These are phyloP conservation scores for Ecdyonurus torrentis DNA, from an alignment of 2,888 invertebrate genomes.

Conservation along the genomic window DNA sequence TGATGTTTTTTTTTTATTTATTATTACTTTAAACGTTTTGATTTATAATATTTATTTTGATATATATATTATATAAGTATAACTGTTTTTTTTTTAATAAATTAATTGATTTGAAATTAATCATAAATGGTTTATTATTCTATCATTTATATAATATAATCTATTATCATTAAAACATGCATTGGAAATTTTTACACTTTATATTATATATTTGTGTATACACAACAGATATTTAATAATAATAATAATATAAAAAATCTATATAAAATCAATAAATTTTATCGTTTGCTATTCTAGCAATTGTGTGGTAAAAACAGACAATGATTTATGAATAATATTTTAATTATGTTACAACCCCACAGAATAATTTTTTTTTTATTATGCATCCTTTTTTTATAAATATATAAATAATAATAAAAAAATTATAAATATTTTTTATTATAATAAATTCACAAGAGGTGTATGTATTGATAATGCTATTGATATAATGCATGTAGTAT, in stretches of 20 bases:
- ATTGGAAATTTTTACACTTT: too few relatives aligned
- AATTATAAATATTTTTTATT: too few relatives aligned
- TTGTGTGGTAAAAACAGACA: background rate
- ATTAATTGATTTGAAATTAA: background rate
- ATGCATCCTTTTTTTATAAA: background rate
- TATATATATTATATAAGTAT: too few relatives aligned
- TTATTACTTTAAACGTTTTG: too few relatives aligned
- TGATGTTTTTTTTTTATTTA: too few relatives aligned
- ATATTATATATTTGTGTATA: background rate
- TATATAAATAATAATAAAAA: too few relatives aligned
- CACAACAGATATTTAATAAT: background rate
- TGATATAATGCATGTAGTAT: too few relatives aligned
- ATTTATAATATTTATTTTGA: too few relatives aligned
- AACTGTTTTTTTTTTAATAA: too few relatives aligned
- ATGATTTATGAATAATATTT: background rate
- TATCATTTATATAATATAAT: background rate
- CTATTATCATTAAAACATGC: background rate
- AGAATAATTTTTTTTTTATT: background rate
- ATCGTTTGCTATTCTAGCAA: background rate
- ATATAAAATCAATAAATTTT: background rate
- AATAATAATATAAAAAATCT: background rate
- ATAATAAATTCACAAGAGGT: too few relatives aligned
- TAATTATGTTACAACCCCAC: background rate
- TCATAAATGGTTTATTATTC: background rate
- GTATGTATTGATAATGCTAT: too few relatives aligned